Conservation (phyloP, 2,113 vertebrate species). For the Rutilus rutilus region DNA sequence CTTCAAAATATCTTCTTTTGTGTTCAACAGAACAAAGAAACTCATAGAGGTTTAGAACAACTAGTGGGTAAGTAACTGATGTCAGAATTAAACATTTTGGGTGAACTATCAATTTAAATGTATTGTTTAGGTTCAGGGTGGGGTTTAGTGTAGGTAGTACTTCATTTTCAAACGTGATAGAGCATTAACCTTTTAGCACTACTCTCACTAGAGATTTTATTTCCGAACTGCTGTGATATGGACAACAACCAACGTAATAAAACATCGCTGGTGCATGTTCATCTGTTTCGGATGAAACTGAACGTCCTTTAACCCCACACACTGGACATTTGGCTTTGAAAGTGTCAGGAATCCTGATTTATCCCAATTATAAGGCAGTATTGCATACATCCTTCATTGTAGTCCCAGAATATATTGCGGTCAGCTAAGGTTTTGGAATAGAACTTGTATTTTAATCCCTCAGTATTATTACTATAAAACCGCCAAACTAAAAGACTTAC, state of each 20-base stretch:
- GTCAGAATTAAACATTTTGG: too few relatives aligned
- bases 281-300: background rate
- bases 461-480: background rate
- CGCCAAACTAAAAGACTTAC: background rate
- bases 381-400: background rate
- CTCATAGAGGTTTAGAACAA: too few relatives aligned
- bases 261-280: background rate
- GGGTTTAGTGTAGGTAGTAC: too few relatives aligned
- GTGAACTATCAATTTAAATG: too few relatives aligned
- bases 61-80: too few relatives aligned
- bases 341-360: background rate
- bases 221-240: background rate
- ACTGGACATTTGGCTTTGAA: background rate
- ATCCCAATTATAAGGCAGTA: background rate
- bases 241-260: background rate
- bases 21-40: too few relatives aligned
- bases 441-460: background rate
- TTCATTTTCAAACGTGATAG: too few relatives aligned
- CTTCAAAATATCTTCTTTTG: too few relatives aligned
- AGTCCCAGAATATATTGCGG: background rate
- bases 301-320: background rate
- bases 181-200: too few relatives aligned
- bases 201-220: background rate
- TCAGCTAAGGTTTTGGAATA: background rate
- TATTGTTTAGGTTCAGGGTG: too few relatives aligned